These are phyloP conservation scores for Tribolium castaneum DNA, from an alignment of 1,140 invertebrate species.

Conservation along the genomic window DNA sequence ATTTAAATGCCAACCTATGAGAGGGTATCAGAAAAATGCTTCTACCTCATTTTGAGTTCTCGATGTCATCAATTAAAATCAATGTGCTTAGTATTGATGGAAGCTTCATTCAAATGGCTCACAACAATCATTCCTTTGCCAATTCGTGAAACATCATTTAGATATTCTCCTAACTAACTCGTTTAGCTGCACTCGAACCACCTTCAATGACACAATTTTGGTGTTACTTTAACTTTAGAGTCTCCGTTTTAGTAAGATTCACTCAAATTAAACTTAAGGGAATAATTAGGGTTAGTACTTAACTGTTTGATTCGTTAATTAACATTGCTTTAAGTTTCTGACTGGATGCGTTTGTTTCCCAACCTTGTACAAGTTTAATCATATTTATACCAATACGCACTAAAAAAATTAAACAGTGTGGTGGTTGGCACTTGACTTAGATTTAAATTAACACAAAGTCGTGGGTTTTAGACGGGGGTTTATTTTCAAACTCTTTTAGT, in stretches of 20 bases:
- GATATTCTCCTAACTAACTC: neutral
- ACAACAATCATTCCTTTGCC: constrained; percentile 19
- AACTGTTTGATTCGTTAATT: constrained; percentile 34
- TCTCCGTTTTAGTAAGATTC: neutral
- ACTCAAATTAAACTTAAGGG: neutral
- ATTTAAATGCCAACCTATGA: constrained; percentile 23
- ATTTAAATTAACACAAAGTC: constrained; percentile 26
- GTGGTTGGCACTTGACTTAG: constrained; percentile 24
- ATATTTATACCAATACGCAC: constrained; percentile 19
- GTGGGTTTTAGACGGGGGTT: constrained; percentile 23
- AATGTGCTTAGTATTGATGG: constrained; percentile 27
- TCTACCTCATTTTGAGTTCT: constrained; percentile 23
- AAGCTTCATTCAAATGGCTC: constrained; percentile 17
- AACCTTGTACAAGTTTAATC: constrained; percentile 25
- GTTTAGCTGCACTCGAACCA: constrained; percentile 1
- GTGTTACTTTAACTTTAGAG: neutral
- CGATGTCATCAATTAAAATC: constrained; percentile 28
- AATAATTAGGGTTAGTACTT: constrained; percentile 25
- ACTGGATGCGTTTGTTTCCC: constrained; percentile 22
- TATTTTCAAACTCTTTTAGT: constrained; percentile 27
- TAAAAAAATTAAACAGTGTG: constrained; percentile 24
- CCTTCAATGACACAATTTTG: constrained; percentile 9
- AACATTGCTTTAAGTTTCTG: constrained; percentile 39
- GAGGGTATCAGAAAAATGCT: constrained; percentile 15
- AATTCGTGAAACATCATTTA: constrained; percentile 17